Evolutionary conservation across 2,888 invertebrate species (phyloP), one percentile per base, ranked within the genome.

Genomic region (Coleophora deauratella): DNA sequence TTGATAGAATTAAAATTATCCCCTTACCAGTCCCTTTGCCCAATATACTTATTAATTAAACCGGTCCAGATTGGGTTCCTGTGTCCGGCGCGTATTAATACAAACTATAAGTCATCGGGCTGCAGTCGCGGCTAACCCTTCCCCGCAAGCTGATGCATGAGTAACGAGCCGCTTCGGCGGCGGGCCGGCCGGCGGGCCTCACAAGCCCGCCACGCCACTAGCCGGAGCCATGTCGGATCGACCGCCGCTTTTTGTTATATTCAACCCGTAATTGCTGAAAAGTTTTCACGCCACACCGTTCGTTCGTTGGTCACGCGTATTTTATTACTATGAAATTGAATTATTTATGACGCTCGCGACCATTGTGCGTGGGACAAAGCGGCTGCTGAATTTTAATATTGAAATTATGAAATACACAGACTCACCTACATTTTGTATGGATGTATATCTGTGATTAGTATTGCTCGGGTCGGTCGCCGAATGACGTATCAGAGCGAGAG

Each of bases 301-400:
- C 78, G 80, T 80, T 69, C 72, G 66, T 66, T 71, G 79, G 80
- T 80, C 84, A 81, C 79, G 80, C 84, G 78, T 82, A 80, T 85
- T 85, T 85, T 84, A 85, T 85, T 84, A 82, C 84, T 80, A 82
- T 81, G 75, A 81, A 84, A 84, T 85, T 85, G 84, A 85, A 85
- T 85, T 71, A 84, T 85, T 85, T 84, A 85, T 80, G 76, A 73
- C 76, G 70, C 72, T 70, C 59, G 63, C 69, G 68, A 67, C 74
- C 79, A 76, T 78, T 81, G 81, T 74, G 67, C 73, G 62, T 59
- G 59, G 57, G 59, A 59, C 60, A 59, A 55, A 66, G 65, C 69
- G 60, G 65, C 63, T 59, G 73, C 76, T 76, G 84, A 82, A 84
- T 84, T 82, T 84, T 78, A 84, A 84, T 81, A 80, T 71, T 72